Evolutionary conservation across 2,797 vertebrate genomes (phyloP), one percentile per base, ranked within the genome.

Genomic region (Todus mexicanus): DNA sequence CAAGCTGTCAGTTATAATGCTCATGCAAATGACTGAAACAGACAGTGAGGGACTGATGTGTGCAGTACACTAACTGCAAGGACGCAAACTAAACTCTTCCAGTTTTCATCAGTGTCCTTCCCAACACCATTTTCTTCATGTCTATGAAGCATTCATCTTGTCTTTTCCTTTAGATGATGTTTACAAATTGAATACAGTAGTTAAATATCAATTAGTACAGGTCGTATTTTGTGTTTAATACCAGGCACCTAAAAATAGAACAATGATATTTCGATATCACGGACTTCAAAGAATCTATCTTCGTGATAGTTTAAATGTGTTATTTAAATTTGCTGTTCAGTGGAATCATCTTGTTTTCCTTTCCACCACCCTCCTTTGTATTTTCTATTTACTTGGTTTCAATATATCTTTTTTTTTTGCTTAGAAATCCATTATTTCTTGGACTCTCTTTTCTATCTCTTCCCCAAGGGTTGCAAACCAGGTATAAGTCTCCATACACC

Each of bases 1-100:
- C 96, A 97, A 97, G 97, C 97, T 97, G 97, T 97, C 97, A 97
- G 75, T 97, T 97, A 97, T 15, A 48, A 65, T 70, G 48, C 87
- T 98, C 90, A 95, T 97, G 96, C 95, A 97, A 96, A 97, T 97
- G 89, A 96, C 73, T 26, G 71, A 31, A 83, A 63, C 47, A 94
- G 95, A 92, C 95, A 95, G 88, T 48, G 96, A 97, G 96, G 93
- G 95, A 97, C 96, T 96, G 97, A 97, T 96, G 93, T 96, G 90
- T 97, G 93, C 92, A 96, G 90, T 94, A 81, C 82, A 91, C 68
- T 87, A 69, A 89, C 90, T 96, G 94, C 73, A 93, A 93, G 95
- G 92, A 92, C 68, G 29, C 56, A 77, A 93, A 94, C 70, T 74
- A 94, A 96, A 88, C 90, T 72, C 84, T 90, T 95, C 92, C 94